phyloP scores from a whole-genome alignment of 2,113 vertebrate species.

The Pelecanus crispus region DNA sequence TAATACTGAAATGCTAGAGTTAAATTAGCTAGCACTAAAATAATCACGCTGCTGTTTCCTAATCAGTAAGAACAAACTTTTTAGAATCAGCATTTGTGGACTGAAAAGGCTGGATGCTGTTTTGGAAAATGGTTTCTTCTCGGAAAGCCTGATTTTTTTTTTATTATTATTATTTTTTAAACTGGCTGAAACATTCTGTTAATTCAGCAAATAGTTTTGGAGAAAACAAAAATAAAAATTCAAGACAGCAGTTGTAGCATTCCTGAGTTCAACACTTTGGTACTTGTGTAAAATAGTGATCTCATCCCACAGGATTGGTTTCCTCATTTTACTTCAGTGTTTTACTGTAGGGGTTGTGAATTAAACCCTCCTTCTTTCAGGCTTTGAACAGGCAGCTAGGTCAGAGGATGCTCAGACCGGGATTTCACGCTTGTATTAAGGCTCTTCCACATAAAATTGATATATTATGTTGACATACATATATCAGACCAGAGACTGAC shows the following conservation, averaged over 20 bases:
- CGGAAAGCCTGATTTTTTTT: neutral
- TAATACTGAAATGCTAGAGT: neutral
- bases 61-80: neutral
- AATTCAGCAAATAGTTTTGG: slow-evolving; percentile 24
- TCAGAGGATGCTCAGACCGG: neutral
- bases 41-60: neutral
- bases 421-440: neutral
- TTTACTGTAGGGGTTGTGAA: neutral
- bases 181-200: neutral
- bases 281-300: neutral
- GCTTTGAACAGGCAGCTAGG: neutral
- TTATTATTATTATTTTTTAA: neutral
- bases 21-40: slow-evolving; percentile 19
- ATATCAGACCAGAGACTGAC: neutral
- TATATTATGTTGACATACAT: neutral
- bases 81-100: neutral
- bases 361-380: neutral
- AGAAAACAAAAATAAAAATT: slow-evolving; percentile 25
- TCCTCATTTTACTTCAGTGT: neutral
- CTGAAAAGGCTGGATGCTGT: neutral
- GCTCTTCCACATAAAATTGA: neutral
- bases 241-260: neutral
- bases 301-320: neutral
- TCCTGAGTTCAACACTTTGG: neutral
- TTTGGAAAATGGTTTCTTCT: neutral